These are phyloP conservation scores for Danionella cerebrum DNA, from an alignment of 2,113 vertebrate species.

Conservation along the genomic window DNA sequence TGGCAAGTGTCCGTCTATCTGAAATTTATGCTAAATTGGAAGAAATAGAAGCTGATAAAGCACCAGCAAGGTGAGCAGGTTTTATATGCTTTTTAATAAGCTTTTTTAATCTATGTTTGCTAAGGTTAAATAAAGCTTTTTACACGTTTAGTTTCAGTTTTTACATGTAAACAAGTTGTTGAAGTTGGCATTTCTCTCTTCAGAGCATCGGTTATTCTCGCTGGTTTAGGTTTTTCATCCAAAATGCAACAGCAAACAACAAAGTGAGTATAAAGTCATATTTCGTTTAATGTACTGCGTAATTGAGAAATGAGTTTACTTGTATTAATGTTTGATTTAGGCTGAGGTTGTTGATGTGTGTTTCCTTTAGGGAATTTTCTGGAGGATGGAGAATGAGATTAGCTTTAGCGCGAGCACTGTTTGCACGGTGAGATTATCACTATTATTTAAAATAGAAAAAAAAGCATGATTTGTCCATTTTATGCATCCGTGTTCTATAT, in stretches of 20 bases:
- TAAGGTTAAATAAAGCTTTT: no score
- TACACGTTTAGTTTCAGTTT: no score
- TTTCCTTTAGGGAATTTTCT: conserved; percentile 84
- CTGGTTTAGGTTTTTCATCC: conserved; percentile 87
- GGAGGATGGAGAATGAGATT: conserved; percentile 98
- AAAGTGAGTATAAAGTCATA: conserved; percentile 68
- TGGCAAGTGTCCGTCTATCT: conserved; percentile 75
- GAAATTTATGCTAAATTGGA: conserved; percentile 89
- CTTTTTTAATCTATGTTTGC: no score
- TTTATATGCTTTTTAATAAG: neutral
- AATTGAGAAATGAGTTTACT: no score
- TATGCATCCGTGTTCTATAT: no score
- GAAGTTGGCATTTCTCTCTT: neutral
- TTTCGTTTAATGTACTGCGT: no score
- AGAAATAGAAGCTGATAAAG: conserved; percentile 96
- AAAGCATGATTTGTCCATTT: no score
- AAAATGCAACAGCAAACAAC: conserved; percentile 92
- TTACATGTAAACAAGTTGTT: no score
- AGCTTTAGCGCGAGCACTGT: conserved; percentile 89
- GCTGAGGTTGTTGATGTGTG: neutral
- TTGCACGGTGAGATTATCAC: conserved; percentile 75
- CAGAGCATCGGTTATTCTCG: conserved; percentile 92
- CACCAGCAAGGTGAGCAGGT: conserved; percentile 79
- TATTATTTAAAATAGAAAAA: neutral
- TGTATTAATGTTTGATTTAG: no score